Percentiles rank a stretch among this genome's conserved stretches.
These are phyloP conservation scores for Chloroceryle aenea DNA, from an alignment of 2,113 vertebrate species.

Conservation along the genomic window DNA sequence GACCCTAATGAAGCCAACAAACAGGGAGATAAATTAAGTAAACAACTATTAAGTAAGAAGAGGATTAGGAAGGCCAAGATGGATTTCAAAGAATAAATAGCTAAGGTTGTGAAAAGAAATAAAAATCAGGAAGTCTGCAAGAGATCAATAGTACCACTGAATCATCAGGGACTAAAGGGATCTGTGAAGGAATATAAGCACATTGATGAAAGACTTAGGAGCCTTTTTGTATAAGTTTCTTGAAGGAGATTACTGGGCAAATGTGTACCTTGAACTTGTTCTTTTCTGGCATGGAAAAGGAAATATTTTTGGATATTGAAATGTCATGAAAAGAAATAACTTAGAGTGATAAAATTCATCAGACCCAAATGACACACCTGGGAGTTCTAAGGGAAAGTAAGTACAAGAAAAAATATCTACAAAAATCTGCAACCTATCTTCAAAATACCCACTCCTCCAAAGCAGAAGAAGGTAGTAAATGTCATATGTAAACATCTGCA, in stretches of 20 bases:
- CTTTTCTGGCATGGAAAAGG: neutral
- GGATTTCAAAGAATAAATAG: conserved; percentile 5
- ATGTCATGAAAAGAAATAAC: neutral
- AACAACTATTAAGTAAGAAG: conserved; percentile 16
- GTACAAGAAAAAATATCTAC: neutral
- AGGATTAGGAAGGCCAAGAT: neutral
- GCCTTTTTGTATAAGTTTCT: neutral
- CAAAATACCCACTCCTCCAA: neutral
- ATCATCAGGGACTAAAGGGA: neutral
- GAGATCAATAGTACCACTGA: conserved; percentile 11
- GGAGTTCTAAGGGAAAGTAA: neutral
- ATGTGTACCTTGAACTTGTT: neutral
- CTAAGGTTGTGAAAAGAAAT: conserved; percentile 24
- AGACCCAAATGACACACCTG: neutral
- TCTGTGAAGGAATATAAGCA: neutral
- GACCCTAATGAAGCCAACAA: neutral
- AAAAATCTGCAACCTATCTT: neutral
- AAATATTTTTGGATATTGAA: conserved; percentile 7
- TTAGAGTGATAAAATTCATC: neutral
- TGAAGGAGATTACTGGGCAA: neutral
- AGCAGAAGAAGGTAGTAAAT: neutral
- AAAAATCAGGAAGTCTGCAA: neutral
- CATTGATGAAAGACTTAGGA: neutral
- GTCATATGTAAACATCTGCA: neutral
- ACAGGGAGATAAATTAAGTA: neutral